A percentile compares a stretch with the other conserved stretches of the same genome.
Evolutionary conservation across 2,797 vertebrate genomes (phyloP).

Genomic region (Sebastes cheni): DNA sequence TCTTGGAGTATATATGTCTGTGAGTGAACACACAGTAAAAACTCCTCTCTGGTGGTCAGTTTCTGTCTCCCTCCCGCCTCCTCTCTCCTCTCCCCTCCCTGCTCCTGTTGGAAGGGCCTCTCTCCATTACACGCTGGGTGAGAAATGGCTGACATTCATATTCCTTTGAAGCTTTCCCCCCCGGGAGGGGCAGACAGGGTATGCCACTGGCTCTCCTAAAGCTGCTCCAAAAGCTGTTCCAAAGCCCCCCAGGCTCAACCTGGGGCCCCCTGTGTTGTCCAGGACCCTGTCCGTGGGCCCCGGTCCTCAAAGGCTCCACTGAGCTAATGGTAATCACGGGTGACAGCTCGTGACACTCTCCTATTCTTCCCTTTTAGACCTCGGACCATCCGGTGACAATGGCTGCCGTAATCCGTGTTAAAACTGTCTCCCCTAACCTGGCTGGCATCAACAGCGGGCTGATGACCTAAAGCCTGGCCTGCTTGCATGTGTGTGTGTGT

Average conservation of each 20-base stretch:
- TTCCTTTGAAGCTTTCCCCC: conserved; percentile 80
- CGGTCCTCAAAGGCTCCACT: conserved; percentile 84
- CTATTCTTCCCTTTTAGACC: conserved; percentile 88
- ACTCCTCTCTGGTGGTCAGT: conserved; percentile 8
- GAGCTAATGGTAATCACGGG: conserved; percentile 85
- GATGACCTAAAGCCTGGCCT: conserved; percentile 75
- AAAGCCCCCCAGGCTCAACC: conserved; percentile 81
- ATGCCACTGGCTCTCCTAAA: conserved; percentile 72
- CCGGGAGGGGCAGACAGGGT: conserved; percentile 70
- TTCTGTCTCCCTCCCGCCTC: conserved; percentile 4
- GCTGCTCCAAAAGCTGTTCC: conserved; percentile 71
- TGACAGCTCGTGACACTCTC: conserved; percentile 87
- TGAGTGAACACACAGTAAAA: conserved; percentile 2
- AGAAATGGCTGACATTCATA: conserved; percentile 83
- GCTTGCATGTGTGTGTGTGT: conserved; percentile 16
- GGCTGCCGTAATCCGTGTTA: conserved; percentile 85
- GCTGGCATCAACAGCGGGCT: conserved; percentile 72
- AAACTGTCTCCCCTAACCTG: conserved; percentile 84
- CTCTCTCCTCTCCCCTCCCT: conserved; percentile 18
- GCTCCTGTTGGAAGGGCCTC: conserved; percentile 65
- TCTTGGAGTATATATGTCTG: background rate
- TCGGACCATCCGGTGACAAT: conserved; percentile 83
- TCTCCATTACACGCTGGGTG: conserved; percentile 74
- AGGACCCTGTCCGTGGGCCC: conserved; percentile 75
- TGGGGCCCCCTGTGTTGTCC: conserved; percentile 76